phyloP scores from a whole-genome alignment of 2,113 vertebrate species.

The Ceyx cyanopectus region DNA sequence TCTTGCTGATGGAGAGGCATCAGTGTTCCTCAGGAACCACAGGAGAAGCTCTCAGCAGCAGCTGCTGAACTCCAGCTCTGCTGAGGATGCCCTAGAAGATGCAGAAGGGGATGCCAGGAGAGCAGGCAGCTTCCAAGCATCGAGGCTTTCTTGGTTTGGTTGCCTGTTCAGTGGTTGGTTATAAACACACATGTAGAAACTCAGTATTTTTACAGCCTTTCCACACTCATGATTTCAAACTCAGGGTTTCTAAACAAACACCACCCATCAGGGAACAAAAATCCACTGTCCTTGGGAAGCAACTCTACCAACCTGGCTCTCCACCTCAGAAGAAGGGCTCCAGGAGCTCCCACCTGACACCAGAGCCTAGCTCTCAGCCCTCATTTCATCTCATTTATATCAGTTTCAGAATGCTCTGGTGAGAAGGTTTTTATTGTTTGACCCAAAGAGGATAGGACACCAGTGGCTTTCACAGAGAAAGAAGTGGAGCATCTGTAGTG shows the following conservation, averaged over 20 bases:
- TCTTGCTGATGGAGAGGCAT: accelerated
- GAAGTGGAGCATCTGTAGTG: not conserved
- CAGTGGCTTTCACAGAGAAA: not conserved
- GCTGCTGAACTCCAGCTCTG: not conserved
- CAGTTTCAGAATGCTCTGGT: not conserved
- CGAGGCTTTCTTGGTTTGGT: not conserved
- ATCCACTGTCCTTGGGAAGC: not conserved
- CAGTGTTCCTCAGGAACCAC: not conserved
- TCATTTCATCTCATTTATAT: not conserved
- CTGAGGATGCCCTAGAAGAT: not conserved
- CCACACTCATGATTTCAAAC: not conserved
- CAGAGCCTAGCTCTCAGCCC: not conserved
- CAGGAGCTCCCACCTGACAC: not conserved
- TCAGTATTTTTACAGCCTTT: not conserved
- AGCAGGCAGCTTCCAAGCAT: not conserved
- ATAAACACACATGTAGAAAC: not conserved
- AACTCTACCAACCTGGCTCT: no score
- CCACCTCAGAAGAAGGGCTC: not conserved
- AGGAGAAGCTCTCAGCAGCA: not conserved
- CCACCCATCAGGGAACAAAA: not conserved
- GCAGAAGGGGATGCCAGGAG: not conserved
- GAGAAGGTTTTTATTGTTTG: not conserved
- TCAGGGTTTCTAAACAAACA: not conserved
- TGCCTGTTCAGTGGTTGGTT: not conserved
- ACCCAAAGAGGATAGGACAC: not conserved